Evolutionary conservation across 2,888 invertebrate species (phyloP), one percentile per base, ranked within the genome.

Genomic region (Orthonychiurus folsomi): DNA sequence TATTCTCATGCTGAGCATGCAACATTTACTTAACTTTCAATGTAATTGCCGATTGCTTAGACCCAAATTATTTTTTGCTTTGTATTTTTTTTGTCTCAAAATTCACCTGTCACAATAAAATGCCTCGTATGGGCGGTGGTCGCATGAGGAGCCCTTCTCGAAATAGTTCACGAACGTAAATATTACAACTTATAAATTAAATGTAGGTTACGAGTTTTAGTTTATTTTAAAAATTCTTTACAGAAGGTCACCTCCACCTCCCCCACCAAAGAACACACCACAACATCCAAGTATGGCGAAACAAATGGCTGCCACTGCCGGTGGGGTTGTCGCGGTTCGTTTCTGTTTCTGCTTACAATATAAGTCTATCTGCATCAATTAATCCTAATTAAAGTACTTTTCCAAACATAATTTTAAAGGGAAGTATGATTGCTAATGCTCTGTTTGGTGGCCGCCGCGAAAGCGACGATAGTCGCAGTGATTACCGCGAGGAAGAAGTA

Each of bases 311-410:
- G 62, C 63, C 1, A 60, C 63, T 56, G 67, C 67, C 12, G 65
- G 59, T 3, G 67, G 67, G 27, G 65, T 67, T 15, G 65, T 59
- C 50, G 67, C 65, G 1, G 67, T 66, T 50, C 27, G 53, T 15
- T 28, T 25, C 50, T 50, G 20, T 28, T 20, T 12, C 28, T 9
- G 28, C 52, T 50, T 59, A 5, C 3, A 23, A 24, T 47, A 12
- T 47, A 9, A 48, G 12, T 50, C 37, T 15, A 37, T 37, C 15
- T 37, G 37, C 37, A 5, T 37, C 15, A 37, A 37, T 37, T 37
- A 15, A 25, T 37, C 20, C 5, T 26, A 48, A 55, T 47, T 2
- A n/a, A n/a, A n/a, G n/a, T 37, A 37, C 37, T 37, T 37, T 37
- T 15, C 37, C 37, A 5, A n/a, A n/a, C 28, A n/a, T 28, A 50